These are phyloP conservation scores for Hypomesus transpacificus DNA, from an alignment of 2,113 vertebrate species.

Conservation along the genomic window DNA sequence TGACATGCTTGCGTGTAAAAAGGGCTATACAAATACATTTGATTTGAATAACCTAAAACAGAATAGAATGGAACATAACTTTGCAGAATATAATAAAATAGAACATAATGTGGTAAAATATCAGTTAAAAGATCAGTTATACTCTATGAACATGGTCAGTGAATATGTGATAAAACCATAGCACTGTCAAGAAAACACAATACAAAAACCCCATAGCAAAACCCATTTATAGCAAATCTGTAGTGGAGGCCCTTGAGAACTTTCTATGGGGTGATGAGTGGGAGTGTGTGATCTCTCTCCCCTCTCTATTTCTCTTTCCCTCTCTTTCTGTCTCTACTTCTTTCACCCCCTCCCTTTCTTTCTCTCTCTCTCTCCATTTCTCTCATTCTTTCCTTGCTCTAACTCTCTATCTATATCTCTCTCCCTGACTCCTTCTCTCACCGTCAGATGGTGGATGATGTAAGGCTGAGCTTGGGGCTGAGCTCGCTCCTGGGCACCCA, in stretches of 20 bases:
- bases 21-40: too few relatives aligned
- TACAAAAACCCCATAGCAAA: too few relatives aligned
- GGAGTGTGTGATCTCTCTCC: not conserved
- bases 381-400: not conserved
- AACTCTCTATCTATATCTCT: constrained; percentile 3
- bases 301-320: constrained; percentile 12
- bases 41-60: too few relatives aligned
- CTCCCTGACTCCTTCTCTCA: constrained; percentile 4
- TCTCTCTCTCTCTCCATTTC: not conserved
- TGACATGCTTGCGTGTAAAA: too few relatives aligned
- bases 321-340: constrained; percentile 13
- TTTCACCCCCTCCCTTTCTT: not conserved
- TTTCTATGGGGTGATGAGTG: not conserved
- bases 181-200: too few relatives aligned
- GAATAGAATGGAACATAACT: constrained; percentile 4
- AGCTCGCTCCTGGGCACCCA: constrained; percentile 6
- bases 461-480: constrained; percentile 26
- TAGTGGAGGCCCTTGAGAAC: not conserved
- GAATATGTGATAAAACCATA: too few relatives aligned
- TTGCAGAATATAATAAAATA: not conserved
- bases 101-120: not conserved
- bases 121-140: too few relatives aligned
- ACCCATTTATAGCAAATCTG: not conserved
- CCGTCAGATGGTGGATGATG: constrained; percentile 47
- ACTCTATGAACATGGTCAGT: too few relatives aligned